Percentiles rank a stretch among this genome's conserved stretches.
phyloP scores from a whole-genome alignment of 2,888 invertebrate species.

The Syrista parreyssii region DNA sequence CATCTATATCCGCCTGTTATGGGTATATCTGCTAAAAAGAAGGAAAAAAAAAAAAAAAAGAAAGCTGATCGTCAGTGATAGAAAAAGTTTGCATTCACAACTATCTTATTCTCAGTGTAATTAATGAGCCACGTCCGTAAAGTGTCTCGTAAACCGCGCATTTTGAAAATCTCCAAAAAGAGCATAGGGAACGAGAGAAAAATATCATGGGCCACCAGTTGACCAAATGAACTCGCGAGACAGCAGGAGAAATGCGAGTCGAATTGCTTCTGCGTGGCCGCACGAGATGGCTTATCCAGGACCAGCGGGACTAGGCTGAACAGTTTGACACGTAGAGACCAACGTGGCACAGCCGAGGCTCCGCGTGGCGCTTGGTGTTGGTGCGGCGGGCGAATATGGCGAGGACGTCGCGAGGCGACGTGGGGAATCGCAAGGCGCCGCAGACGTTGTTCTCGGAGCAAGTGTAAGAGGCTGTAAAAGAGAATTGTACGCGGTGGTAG shows the following conservation, averaged over 20 bases:
- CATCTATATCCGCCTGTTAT: neutral
- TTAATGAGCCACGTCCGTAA: too few relatives aligned
- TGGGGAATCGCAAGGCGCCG: slow-evolving; percentile 7
- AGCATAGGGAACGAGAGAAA: slow-evolving; percentile 18
- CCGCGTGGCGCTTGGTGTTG: neutral
- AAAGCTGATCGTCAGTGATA: neutral
- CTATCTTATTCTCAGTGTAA: too few relatives aligned
- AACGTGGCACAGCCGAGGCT: neutral
- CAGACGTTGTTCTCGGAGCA: neutral
- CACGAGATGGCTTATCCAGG: neutral
- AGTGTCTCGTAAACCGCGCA: too few relatives aligned
- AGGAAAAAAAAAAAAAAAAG: neutral
- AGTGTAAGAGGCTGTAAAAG: slow-evolving; percentile 16
- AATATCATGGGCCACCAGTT: slow-evolving; percentile 11
- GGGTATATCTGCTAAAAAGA: neutral
- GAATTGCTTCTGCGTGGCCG: neutral
- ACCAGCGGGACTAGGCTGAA: neutral
- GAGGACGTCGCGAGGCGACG: neutral
- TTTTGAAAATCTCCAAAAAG: too few relatives aligned
- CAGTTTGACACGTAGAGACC: neutral
- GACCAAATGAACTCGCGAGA: neutral
- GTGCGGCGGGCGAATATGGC: neutral
- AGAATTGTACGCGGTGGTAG: slow-evolving; percentile 29
- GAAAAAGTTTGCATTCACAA: too few relatives aligned
- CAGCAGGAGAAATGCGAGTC: neutral